phyloP scores from a whole-genome alignment of 2,888 invertebrate species.

The Mesorhabditis sp. region DNA sequence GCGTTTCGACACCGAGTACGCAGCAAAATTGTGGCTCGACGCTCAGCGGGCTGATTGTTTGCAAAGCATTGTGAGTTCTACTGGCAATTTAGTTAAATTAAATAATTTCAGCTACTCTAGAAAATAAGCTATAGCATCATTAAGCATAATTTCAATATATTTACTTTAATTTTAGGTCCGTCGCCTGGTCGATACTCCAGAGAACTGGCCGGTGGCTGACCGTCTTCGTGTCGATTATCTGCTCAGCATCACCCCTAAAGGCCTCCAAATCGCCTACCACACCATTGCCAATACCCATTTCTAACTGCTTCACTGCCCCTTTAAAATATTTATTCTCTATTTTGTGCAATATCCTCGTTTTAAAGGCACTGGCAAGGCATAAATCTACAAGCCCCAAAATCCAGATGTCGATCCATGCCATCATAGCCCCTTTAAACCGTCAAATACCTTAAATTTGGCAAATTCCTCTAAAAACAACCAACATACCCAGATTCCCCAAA shows the following conservation, averaged over 20 bases:
- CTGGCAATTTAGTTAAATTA: not conserved
- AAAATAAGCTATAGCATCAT: too few species aligned
- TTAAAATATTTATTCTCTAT: too few species aligned
- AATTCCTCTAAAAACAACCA: too few species aligned
- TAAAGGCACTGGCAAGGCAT: too few species aligned
- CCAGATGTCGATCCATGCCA: too few species aligned
- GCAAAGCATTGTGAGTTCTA: not conserved
- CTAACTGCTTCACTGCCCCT: not conserved
- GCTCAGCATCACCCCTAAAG: not conserved
- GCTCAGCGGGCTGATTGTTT: constrained; percentile 19
- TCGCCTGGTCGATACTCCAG: constrained; percentile 1
- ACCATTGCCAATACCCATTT: not conserved
- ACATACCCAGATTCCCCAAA: too few species aligned
- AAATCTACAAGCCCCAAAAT: too few species aligned
- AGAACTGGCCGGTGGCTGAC: not conserved
- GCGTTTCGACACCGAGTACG: constrained; percentile 64
- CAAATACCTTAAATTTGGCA: too few species aligned
- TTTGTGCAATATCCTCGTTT: too few species aligned
- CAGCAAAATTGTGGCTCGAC: constrained; percentile 73
- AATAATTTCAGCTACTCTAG: not conserved
- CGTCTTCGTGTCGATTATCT: constrained; percentile 2
- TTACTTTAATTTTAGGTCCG: not conserved
- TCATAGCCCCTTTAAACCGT: too few species aligned
- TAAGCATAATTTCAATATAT: too few species aligned
- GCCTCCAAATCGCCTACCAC: not conserved